Evolutionary conservation across 2,113 vertebrate species (phyloP).

Genomic region (Zapus hudsonius): DNA sequence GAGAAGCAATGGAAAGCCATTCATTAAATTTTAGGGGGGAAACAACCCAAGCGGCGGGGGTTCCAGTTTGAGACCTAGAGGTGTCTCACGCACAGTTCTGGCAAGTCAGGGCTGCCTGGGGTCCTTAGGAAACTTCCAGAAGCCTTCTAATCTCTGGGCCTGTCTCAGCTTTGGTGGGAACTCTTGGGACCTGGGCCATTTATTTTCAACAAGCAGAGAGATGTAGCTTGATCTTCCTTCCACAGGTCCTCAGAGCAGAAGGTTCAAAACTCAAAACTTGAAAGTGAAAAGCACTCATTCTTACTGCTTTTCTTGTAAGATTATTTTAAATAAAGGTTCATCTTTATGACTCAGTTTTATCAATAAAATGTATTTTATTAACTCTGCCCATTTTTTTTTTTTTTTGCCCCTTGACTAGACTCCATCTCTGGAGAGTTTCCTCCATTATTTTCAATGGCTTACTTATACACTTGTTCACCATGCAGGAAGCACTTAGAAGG

Average conservation of each 20-base stretch:
- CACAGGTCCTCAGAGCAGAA: neutral
- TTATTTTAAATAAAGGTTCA: conserved; percentile 10
- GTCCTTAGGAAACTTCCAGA: neutral
- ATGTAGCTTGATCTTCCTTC: neutral
- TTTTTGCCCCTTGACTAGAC: neutral
- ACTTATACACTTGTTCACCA: neutral
- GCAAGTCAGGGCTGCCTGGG: neutral
- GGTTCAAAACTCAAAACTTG: neutral
- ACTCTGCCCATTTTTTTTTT: neutral
- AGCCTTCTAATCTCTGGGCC: neutral
- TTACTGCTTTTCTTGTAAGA: neutral
- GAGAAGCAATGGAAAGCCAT: conserved; percentile 54
- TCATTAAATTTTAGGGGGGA: neutral
- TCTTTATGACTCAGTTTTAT: neutral
- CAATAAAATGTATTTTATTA: neutral
- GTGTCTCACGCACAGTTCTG: neutral
- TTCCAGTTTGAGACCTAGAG: neutral
- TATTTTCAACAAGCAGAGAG: neutral
- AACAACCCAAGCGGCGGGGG: neutral
- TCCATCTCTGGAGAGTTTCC: neutral
- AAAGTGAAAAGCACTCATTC: neutral
- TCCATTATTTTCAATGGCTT: neutral
- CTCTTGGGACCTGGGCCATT: neutral
- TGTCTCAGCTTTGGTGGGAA: neutral
- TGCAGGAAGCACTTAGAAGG: neutral